Percentiles rank a stretch among this genome's conserved stretches.
phyloP scores from a whole-genome alignment of 2,113 vertebrate species.

The Channa maculata region DNA sequence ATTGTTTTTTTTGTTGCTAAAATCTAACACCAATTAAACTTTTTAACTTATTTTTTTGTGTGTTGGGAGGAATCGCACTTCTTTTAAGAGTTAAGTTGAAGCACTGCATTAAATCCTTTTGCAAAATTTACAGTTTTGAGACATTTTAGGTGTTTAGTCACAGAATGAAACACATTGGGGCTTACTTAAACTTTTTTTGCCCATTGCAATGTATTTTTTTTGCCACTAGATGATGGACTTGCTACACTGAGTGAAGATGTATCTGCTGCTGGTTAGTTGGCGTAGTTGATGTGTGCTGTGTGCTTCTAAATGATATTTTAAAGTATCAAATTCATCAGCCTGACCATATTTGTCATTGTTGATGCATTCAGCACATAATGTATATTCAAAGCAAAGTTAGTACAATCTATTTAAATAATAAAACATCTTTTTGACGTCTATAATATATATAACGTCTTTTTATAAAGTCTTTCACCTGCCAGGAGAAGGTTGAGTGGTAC shows the following conservation, averaged over 20 bases:
- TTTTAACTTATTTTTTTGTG: too few relatives aligned
- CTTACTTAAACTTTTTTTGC: neutral
- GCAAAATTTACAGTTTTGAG: neutral
- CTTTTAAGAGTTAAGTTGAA: neutral
- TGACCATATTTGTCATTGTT: constrained; percentile 12
- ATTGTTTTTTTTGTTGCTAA: neutral
- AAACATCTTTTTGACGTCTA: too few relatives aligned
- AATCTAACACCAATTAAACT: neutral
- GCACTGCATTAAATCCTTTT: neutral
- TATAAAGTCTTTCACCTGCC: neutral
- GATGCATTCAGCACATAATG: neutral
- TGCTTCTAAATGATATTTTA: neutral
- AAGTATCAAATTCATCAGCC: neutral
- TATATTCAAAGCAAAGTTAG: neutral
- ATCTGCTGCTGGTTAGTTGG: neutral
- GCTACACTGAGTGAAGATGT: neutral
- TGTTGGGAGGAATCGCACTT: too few relatives aligned
- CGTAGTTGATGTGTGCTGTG: neutral
- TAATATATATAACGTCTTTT: too few relatives aligned
- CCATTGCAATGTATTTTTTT: neutral
- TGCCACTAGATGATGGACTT: constrained; percentile 59
- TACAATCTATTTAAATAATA: too few relatives aligned
- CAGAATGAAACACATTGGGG: neutral
- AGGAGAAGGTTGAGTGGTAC: neutral
- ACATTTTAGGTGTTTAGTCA: neutral